Evolutionary conservation across 2,888 invertebrate species (phyloP).

Genomic region (Diplolepis rosae): DNA sequence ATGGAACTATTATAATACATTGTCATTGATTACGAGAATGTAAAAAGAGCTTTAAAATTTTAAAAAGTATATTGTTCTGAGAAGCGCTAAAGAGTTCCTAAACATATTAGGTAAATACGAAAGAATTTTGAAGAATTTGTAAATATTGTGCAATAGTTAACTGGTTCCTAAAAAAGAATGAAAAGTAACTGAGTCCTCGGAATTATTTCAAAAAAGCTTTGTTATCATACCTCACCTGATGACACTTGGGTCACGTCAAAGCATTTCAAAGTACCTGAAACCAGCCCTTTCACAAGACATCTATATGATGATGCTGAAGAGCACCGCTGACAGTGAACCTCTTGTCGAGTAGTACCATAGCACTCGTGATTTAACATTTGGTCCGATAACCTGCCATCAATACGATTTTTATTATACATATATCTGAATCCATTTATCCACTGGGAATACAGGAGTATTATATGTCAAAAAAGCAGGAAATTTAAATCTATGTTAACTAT

Average conservation of each 20-base stretch:
- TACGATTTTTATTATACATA: background rate
- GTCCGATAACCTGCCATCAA: background rate
- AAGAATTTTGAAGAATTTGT: background rate
- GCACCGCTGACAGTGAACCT: slow-evolving; percentile 9
- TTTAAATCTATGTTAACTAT: too few species aligned
- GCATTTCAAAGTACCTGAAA: slow-evolving; percentile 35
- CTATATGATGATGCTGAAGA: slow-evolving; percentile 13
- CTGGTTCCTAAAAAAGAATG: slow-evolving; percentile 45
- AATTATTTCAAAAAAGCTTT: slow-evolving; percentile 60
- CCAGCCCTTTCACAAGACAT: slow-evolving; percentile 14
- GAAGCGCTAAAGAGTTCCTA: too few species aligned
- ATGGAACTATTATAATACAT: too few species aligned
- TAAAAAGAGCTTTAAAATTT: too few species aligned
- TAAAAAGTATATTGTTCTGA: too few species aligned
- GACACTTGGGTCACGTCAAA: slow-evolving; percentile 35
- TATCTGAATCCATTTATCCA: background rate
- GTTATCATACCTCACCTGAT: slow-evolving; percentile 49
- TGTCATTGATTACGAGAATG: too few species aligned
- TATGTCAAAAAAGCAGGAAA: too few species aligned
- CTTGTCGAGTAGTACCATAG: background rate
- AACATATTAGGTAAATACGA: too few species aligned
- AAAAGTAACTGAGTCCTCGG: slow-evolving; percentile 43
- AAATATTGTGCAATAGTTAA: slow-evolving; percentile 44
- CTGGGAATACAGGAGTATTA: too few species aligned
- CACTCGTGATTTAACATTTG: background rate